A percentile compares a stretch with the other conserved stretches of the same genome.
These are phyloP conservation scores for Electrophaes corylata DNA, from an alignment of 2,888 invertebrate genomes.

Conservation along the genomic window DNA sequence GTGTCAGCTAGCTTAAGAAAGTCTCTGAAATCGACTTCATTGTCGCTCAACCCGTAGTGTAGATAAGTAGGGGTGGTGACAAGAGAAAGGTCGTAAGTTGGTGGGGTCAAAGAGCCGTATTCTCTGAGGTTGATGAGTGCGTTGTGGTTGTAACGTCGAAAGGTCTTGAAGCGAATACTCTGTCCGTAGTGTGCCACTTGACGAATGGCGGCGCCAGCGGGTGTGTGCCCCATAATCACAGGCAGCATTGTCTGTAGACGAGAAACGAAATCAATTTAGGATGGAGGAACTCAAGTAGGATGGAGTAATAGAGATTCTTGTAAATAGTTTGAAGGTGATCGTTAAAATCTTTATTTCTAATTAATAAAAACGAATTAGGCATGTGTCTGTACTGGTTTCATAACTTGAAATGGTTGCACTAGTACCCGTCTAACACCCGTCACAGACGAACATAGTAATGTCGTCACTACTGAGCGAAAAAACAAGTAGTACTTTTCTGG, in stretches of 20 bases:
- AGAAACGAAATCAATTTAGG: background rate
- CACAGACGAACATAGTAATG: too few relatives aligned
- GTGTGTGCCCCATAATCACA: conserved; percentile 54
- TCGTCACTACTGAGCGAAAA: too few relatives aligned
- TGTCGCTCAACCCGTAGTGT: conserved; percentile 51
- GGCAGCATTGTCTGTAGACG: conserved; percentile 59
- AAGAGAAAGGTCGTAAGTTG: conserved; percentile 50
- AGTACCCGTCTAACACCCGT: too few relatives aligned
- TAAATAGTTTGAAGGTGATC: too few relatives aligned
- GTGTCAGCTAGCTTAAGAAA: conserved; percentile 40
- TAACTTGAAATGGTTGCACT: too few relatives aligned
- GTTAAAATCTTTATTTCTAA: too few relatives aligned
- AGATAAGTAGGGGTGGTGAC: conserved; percentile 52
- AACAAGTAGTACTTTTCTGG: too few relatives aligned
- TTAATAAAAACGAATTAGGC: too few relatives aligned
- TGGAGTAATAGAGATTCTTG: too few relatives aligned
- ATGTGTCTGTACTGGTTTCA: too few relatives aligned
- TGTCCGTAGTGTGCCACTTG: conserved; percentile 63
- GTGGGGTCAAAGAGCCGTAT: conserved; percentile 53
- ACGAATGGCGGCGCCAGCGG: conserved; percentile 59
- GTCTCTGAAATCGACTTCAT: conserved; percentile 48
- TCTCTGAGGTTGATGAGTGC: conserved; percentile 44
- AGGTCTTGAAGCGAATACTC: conserved; percentile 46
- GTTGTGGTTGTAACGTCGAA: conserved; percentile 55
- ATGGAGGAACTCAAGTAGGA: too few relatives aligned